Conservation (phyloP, 1,140 invertebrate genomes). For the Euwallacea fornicatus region DNA sequence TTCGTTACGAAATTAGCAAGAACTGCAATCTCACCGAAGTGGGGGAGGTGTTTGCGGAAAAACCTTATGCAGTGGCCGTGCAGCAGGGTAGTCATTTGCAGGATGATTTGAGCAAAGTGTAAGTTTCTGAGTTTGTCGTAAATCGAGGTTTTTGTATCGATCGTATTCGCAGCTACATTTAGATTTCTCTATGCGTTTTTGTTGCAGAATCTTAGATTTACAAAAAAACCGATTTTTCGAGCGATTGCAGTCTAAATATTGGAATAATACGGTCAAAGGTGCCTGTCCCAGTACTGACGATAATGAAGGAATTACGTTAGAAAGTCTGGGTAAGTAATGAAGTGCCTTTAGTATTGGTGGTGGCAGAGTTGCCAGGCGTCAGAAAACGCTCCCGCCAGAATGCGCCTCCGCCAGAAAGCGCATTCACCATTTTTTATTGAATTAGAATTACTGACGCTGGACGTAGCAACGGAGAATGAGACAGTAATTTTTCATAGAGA, state of each 20-base stretch:
- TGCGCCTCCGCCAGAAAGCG: no score
- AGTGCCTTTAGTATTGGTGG: no score
- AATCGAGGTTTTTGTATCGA: constrained; percentile 8
- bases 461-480: no score
- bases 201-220: constrained; percentile 71
- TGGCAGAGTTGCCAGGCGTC: no score
- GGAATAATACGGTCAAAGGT: constrained; percentile 72
- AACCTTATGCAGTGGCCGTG: constrained; percentile 84
- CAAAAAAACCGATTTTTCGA: constrained; percentile 87
- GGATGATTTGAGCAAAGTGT: constrained; percentile 76
- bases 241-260: constrained; percentile 73
- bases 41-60: constrained; percentile 85
- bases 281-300: constrained; percentile 74
- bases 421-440: no score
- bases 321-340: constrained; percentile 70
- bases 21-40: constrained; percentile 87
- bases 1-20: constrained; percentile 78
- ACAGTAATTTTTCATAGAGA: no score
- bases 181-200: not conserved
- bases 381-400: no score
- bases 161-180: constrained; percentile 29
- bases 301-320: constrained; percentile 83
- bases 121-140: constrained; percentile 37
- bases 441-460: no score
- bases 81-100: constrained; percentile 80